A percentile compares a stretch with the other conserved stretches of the same genome.
Evolutionary conservation across 1,140 invertebrate genomes (phyloP).

Genomic region (Drosophila punjabiensis): DNA sequence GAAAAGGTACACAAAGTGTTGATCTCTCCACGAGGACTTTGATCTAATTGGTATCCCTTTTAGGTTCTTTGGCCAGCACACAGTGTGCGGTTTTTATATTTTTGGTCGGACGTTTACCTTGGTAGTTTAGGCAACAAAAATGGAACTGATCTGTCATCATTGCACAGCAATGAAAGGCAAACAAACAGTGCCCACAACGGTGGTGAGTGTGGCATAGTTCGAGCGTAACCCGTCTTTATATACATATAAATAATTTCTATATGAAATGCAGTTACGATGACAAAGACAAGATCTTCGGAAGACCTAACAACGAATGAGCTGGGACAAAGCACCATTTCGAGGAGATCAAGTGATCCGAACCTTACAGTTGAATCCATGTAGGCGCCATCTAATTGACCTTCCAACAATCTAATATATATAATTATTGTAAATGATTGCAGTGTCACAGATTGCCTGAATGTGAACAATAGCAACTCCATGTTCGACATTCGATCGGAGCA

Average conservation of each 20-base stretch:
- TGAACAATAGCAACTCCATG: constrained; percentile 68
- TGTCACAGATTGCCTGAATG: constrained; percentile 64
- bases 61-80: constrained; percentile 93
- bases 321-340: constrained; percentile 87
- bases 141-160: constrained; percentile 70
- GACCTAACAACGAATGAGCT: constrained; percentile 90
- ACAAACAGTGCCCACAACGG: constrained; percentile 75
- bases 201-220: constrained; percentile 14
- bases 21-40: neutral
- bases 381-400: constrained; percentile 1
- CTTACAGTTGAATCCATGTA: constrained; percentile 89
- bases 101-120: constrained; percentile 95
- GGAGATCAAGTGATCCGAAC: constrained; percentile 93
- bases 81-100: constrained; percentile 92
- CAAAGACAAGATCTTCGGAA: constrained; percentile 93
- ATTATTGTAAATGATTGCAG: constrained; percentile 12
- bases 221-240: rapidly evolving
- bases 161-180: constrained; percentile 82
- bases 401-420: neutral
- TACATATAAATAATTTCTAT: neutral
- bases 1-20: constrained; percentile 83
- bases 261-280: constrained; percentile 87
- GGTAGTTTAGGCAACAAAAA: constrained; percentile 86
- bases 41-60: constrained; percentile 41
- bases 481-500: constrained; percentile 65